phyloP scores from a whole-genome alignment of 2,113 vertebrate genomes.

The Cyphomyrus discorhynchus region DNA sequence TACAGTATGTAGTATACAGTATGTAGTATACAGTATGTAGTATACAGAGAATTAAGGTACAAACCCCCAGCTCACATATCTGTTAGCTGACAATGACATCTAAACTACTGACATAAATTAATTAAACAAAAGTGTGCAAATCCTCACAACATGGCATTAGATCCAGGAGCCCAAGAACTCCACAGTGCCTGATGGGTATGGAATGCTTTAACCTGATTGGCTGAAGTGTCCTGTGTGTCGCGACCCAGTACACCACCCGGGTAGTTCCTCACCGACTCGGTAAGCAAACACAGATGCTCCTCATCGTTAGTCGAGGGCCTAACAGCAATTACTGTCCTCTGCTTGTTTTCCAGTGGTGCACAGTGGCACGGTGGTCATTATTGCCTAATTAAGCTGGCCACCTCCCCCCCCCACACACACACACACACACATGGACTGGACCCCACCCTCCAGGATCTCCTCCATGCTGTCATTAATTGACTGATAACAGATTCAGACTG shows the following conservation, averaged over 20 bases:
- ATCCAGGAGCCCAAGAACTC: neutral
- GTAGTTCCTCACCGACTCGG: too few species aligned
- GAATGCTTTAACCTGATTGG: neutral
- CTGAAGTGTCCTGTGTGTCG: neutral
- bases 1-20: too few species aligned
- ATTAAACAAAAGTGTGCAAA: neutral
- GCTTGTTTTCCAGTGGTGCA: constrained; percentile 9
- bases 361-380: neutral
- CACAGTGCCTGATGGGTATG: neutral
- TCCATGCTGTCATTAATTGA: neutral
- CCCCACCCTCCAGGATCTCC: neutral
- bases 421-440: neutral
- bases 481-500: constrained; percentile 11
- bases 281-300: constrained; percentile 7
- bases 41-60: neutral
- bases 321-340: constrained; percentile 15
- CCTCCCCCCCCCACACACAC: neutral
- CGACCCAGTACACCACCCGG: neutral
- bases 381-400: constrained; percentile 1
- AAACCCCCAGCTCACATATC: neutral
- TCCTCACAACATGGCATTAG: neutral
- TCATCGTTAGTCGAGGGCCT: constrained; percentile 6
- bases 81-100: neutral
- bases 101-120: neutral
- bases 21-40: neutral